phyloP scores from a whole-genome alignment of 2,888 invertebrate genomes.

The Sipha maydis region DNA sequence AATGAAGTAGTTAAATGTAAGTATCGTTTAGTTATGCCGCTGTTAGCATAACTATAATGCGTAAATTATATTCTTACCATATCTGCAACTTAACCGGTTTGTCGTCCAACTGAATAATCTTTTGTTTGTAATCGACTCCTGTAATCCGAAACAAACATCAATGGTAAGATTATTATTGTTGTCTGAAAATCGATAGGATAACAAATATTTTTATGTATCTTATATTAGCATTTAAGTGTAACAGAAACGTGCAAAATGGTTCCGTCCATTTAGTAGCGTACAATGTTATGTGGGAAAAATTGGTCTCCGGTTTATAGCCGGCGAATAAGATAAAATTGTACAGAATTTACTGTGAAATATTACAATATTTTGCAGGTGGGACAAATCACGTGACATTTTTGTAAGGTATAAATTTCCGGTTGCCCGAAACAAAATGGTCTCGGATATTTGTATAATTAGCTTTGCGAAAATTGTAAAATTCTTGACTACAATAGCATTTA shows the following conservation, averaged over 20 bases:
- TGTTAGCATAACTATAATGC: neutral
- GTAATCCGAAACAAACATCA: slow-evolving; percentile 66
- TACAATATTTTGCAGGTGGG: neutral
- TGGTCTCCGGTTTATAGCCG: neutral
- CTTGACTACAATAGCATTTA: no score
- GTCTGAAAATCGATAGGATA: neutral
- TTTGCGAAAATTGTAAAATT: no score
- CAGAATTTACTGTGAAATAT: neutral
- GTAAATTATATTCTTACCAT: slow-evolving; percentile 68
- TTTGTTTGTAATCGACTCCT: slow-evolving; percentile 92
- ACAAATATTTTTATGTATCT: neutral
- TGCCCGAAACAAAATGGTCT: neutral
- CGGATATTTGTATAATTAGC: no score
- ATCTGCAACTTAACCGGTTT: slow-evolving; percentile 86
- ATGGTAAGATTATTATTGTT: neutral
- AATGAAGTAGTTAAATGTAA: neutral
- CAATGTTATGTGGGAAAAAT: neutral
- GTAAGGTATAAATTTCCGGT: neutral
- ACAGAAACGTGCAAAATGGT: neutral
- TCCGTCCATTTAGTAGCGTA: neutral
- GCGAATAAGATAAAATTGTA: neutral
- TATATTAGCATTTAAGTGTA: neutral
- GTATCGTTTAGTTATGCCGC: neutral
- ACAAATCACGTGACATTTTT: neutral
- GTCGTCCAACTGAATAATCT: slow-evolving; percentile 86